Percentiles rank a stretch among this genome's conserved stretches.
Conservation (phyloP, 2,888 invertebrate genomes). For the Epistrophe grossulariae region DNA sequence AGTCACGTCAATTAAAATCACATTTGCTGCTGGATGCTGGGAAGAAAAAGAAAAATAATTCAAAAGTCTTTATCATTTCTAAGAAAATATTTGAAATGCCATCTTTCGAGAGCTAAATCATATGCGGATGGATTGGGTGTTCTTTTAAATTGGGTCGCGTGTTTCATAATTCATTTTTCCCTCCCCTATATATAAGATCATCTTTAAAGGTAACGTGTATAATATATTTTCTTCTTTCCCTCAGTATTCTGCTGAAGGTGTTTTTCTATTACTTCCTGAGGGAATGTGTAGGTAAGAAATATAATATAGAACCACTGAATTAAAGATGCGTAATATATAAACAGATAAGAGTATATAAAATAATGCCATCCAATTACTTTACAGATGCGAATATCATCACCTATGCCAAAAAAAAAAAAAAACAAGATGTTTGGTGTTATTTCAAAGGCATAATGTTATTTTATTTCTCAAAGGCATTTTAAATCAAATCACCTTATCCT, state of each 20-base stretch:
- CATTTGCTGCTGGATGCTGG: constrained; percentile 36
- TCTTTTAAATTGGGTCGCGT: background rate
- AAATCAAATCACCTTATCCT: constrained; percentile 52
- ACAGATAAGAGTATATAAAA: constrained; percentile 51
- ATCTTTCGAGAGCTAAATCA: constrained; percentile 19
- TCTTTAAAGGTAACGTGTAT: background rate
- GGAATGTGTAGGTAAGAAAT: background rate
- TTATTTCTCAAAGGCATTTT: constrained; percentile 16
- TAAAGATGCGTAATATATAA: constrained; percentile 42
- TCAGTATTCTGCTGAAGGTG: background rate
- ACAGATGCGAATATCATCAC: constrained; percentile 1
- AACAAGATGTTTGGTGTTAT: constrained; percentile 7
- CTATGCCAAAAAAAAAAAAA: background rate
- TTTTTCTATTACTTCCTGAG: background rate
- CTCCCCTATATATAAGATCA: background rate
- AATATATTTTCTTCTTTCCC: background rate
- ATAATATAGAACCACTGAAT: constrained; percentile 23
- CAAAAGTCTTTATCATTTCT: constrained; percentile 32
- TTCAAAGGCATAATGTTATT: constrained; percentile 27
- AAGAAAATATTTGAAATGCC: constrained; percentile 52
- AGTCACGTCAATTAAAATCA: constrained; percentile 65
- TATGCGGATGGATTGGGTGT: background rate
- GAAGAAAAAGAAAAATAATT: constrained; percentile 18
- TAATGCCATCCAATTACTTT: constrained; percentile 58
- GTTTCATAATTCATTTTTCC: background rate